Evolutionary conservation across 2,113 vertebrate genomes (phyloP), one percentile per base, ranked within the genome.

Genomic region (Phaethornis superciliosus): DNA sequence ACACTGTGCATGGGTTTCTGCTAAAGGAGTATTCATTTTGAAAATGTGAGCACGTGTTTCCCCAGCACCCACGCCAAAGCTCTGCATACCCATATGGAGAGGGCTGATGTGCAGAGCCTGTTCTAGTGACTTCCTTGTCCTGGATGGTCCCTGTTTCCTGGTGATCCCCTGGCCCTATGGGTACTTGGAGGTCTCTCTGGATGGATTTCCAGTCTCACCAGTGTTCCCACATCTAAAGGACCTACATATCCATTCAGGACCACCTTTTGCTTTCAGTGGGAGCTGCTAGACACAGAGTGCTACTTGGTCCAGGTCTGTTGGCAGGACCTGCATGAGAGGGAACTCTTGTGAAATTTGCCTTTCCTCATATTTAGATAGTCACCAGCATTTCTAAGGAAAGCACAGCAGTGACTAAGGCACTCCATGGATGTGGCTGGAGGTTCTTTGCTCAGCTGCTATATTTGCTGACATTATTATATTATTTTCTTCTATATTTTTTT

Each of bases 11-110:
- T 42, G 5, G 18, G 6, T 64, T 49, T 21, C 6, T 12, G 22
- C 6, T 82, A 27, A 64, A 64, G 12, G 4, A 88, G 5, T 6
- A 30, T 79, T 64, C 68, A n/a, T 7, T 33, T 11, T 14, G 7
- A 40, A 79, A 88, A 63, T 30, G 1, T 5, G 26, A 8, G 2
- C 5, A 18, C 14, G 6, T 1, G 1, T 3, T 16, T 65, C 12
- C 27, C 21, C 18, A 52, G 1, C 19, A n/a, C 9, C 21, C 5
- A 32, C 2, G 15, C 5, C 32, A 68, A 77, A 69, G 8, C n/a
- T 77, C 56, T 70, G 24, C 1, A 0, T 21, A 30, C 4, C 10
- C 1, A 2, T 4, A 24, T 3, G 1, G 28, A 37, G 42, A 67
- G 17, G 8, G 28, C 9, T 33, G 7, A 6, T 44, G 20, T 44